Conservation (phyloP, 2,888 invertebrate genomes). For the Noctua comes region DNA sequence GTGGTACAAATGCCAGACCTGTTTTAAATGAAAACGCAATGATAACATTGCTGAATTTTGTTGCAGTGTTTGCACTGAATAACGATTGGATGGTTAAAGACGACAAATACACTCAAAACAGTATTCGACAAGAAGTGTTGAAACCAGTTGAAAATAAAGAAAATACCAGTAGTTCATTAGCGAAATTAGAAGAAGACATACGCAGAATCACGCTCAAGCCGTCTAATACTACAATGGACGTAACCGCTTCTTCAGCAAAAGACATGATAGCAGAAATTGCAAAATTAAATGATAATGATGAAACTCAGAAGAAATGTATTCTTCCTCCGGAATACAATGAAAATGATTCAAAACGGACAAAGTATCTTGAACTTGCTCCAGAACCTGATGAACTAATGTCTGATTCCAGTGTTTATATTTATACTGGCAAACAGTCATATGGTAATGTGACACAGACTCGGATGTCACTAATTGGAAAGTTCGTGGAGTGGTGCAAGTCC, state of each 20-base stretch:
- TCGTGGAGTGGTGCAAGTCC: neutral
- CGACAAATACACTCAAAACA: neutral
- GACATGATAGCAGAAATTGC: neutral
- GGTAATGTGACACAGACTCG: neutral
- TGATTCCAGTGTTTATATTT: slow-evolving; percentile 3
- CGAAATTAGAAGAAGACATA: neutral
- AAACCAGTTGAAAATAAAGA: neutral
- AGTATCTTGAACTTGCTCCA: neutral
- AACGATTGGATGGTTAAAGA: neutral
- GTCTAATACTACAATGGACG: neutral
- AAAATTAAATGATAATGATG: neutral
- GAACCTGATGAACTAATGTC: neutral
- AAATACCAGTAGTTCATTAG: neutral
- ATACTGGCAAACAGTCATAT: neutral
- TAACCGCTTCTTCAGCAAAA: neutral
- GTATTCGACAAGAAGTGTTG: neutral
- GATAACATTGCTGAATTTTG: slow-evolving; percentile 6
- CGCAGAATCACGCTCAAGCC: neutral
- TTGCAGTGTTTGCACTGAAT: neutral
- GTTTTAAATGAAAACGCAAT: slow-evolving; percentile 10
- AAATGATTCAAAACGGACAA: neutral
- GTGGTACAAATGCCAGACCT: neutral
- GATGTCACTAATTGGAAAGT: neutral
- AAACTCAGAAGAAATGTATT: neutral
- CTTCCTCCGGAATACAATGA: neutral